Evolutionary conservation across 2,888 invertebrate species (phyloP), one percentile per base, ranked within the genome.

Genomic region (Meteorus cinctellus): DNA sequence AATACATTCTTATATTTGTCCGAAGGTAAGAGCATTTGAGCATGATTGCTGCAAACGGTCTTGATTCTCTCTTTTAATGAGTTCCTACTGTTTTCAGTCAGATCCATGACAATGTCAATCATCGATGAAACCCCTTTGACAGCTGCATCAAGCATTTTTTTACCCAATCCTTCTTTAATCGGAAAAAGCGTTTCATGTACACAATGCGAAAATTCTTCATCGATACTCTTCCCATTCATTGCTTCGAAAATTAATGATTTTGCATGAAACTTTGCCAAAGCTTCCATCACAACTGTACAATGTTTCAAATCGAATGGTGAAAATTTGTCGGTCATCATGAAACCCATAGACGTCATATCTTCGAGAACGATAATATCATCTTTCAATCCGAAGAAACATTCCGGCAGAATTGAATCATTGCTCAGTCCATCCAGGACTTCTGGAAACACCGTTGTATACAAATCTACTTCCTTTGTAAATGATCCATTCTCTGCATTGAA

Each of bases 191-290:
- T 85, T 72, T 87, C 86, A 4, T 83, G 82, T 81, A 86, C 79
- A 66, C 82, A 86, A 24, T 85, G 78, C 0, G 85, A 80, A 73
- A 84, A 84, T 66, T 82, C 77, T 1, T 84, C 84, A 76, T 82
- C 77, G 72, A 88, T 41, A 73, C 79, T 84, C 72, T 81, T 84
- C 59, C 84, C 80, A 29, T 82, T 79, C 6, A 79, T 51, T n/a
- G 85, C 84, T 62, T 87, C 87, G 63, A 83, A 87, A 16, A 86
- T 83, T 78, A 94, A 84, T 0, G 94, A 94, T 36, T 94, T 86
- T 0, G 94, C 93, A 82, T 94, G 94, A 78, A 94, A 92, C 78
- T 91, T 92, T 0, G 94, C 93, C 55, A 94, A 87, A 78, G 93
- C 91, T 81, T 91, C 92, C 80, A 94, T 85, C 2, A 93, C 92